A percentile compares a stretch with the other conserved stretches of the same genome.
These are phyloP conservation scores for Neodontobutis hainanensis DNA, from an alignment of 2,113 vertebrate genomes.

Conservation along the genomic window DNA sequence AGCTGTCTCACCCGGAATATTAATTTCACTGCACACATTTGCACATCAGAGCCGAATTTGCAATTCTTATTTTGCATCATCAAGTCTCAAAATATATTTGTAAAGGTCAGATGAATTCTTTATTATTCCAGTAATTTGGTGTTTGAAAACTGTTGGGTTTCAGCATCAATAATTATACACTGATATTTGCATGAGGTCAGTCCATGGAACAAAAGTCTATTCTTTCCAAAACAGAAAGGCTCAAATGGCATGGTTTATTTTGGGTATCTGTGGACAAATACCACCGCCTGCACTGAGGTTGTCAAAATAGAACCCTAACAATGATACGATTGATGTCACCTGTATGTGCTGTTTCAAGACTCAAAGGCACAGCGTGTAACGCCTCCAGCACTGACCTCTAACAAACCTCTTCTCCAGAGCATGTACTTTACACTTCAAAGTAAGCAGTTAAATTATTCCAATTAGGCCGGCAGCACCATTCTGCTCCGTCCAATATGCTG, in stretches of 20 bases:
- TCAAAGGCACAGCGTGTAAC: constrained; percentile 36
- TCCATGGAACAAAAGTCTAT: neutral
- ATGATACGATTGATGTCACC: constrained; percentile 45
- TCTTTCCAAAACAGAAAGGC: constrained; percentile 1
- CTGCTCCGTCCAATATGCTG: constrained; percentile 57
- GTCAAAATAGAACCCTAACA: constrained; percentile 41
- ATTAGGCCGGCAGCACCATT: constrained; percentile 61
- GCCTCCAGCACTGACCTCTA: constrained; percentile 64
- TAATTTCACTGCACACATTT: constrained; percentile 42
- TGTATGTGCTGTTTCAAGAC: constrained; percentile 22
- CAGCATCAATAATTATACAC: constrained; percentile 9
- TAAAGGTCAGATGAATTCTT: constrained; percentile 11
- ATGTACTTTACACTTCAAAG: constrained; percentile 73
- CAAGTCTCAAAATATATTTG: constrained; percentile 16
- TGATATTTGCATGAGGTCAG: neutral
- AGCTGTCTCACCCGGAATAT: neutral
- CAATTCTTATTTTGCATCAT: constrained; percentile 24
- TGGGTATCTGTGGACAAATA: constrained; percentile 13
- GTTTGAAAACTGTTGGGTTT: neutral
- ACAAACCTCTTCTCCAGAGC: constrained; percentile 42
- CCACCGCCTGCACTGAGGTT: neutral
- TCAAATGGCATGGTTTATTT: neutral
- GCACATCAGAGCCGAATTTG: constrained; percentile 38
- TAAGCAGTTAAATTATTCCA: constrained; percentile 68
- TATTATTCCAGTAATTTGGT: constrained; percentile 17